phyloP scores from a whole-genome alignment of 2,113 vertebrate species.

The Phrynosoma blainvillii region DNA sequence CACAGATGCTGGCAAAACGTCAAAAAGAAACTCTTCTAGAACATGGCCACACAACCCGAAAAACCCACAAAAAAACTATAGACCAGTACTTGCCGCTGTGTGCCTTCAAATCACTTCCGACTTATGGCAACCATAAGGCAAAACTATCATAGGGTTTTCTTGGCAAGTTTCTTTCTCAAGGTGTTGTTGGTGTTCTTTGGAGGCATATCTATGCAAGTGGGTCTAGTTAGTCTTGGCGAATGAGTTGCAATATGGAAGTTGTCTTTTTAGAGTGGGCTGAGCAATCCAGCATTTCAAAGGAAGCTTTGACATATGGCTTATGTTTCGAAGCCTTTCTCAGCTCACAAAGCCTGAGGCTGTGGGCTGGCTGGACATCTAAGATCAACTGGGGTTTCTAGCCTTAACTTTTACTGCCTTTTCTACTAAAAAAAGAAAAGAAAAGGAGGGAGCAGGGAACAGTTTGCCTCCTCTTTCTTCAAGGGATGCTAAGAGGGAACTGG shows the following conservation, averaged over 20 bases:
- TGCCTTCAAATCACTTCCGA: no score
- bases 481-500: conserved; percentile 37
- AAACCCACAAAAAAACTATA: no score
- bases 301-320: conserved; percentile 56
- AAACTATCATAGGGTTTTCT: no score
- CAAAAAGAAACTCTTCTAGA: no score
- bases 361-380: conserved; percentile 36
- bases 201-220: no score
- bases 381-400: conserved; percentile 6
- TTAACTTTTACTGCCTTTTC: conserved; percentile 12
- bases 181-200: no score
- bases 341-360: conserved; percentile 42
- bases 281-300: conserved; percentile 28
- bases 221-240: no score
- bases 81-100: no score
- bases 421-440: conserved; percentile 31
- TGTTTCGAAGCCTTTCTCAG: conserved; percentile 53
- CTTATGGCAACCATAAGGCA: no score
- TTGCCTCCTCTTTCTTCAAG: conserved; percentile 30
- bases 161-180: no score
- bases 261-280: background rate
- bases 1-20: no score
- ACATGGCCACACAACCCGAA: no score
- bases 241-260: background rate
- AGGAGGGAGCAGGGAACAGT: conserved; percentile 17